Conservation (phyloP, 2,113 vertebrate species). For the Sprattus sprattus region DNA sequence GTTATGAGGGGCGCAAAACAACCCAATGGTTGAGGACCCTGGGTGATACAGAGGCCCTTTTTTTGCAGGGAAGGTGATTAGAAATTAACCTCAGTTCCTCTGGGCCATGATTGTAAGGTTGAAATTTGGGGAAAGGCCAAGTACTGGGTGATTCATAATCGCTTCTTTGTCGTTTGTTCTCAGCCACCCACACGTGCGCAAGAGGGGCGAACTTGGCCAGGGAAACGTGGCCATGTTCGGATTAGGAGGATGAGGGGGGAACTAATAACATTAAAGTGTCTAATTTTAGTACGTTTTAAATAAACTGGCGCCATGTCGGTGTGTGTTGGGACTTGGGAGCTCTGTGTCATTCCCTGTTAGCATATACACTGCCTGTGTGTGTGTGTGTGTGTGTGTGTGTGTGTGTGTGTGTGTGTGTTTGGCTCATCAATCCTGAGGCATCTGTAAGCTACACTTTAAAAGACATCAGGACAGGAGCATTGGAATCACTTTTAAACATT, state of each 20-base stretch:
- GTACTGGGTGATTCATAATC: constrained; percentile 21
- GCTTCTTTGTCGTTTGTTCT: constrained; percentile 19
- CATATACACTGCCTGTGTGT: background rate
- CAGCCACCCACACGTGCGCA: constrained; percentile 16
- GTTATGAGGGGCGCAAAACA: background rate
- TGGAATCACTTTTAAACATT: constrained; percentile 65
- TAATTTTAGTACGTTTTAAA: background rate
- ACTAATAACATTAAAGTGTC: constrained; percentile 10
- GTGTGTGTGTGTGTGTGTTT: background rate
- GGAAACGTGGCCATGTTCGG: background rate
- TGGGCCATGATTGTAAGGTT: constrained; percentile 32
- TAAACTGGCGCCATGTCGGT: background rate
- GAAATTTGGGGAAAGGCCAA: constrained; percentile 31
- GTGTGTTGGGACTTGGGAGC: background rate
- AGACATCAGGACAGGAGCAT: constrained; percentile 56
- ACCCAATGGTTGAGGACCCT: background rate
- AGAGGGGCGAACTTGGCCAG: background rate
- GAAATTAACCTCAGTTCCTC: constrained; percentile 22
- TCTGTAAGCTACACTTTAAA: constrained; percentile 46
- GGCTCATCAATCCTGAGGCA: constrained; percentile 37
- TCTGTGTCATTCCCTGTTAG: constrained; percentile 5
- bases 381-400: background rate
- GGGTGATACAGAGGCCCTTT: background rate
- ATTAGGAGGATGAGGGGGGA: background rate
- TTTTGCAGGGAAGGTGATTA: constrained; percentile 27